Evolutionary conservation across 2,888 invertebrate genomes (phyloP).

Genomic region (Diadegma fenestrale): DNA sequence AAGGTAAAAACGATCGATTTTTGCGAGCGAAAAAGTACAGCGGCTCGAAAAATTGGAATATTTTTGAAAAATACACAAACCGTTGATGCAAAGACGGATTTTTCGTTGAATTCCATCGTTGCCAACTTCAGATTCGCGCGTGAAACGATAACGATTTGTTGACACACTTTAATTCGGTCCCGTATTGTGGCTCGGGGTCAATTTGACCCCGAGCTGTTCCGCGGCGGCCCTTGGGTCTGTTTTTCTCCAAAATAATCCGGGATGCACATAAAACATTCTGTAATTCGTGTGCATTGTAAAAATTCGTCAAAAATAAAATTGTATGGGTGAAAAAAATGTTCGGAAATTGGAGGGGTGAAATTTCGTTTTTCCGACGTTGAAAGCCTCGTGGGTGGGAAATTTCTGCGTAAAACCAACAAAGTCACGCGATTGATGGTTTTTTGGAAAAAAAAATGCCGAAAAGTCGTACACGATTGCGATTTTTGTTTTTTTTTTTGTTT

Average conservation of each 20-base stretch:
- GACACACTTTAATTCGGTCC: not conserved
- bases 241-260: not conserved
- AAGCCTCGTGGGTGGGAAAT: not conserved
- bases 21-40: too few relatives aligned
- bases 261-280: not conserved
- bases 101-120: too few relatives aligned
- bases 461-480: not conserved
- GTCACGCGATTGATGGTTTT: too few relatives aligned
- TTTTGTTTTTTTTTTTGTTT: not conserved
- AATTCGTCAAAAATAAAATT: not conserved
- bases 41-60: too few relatives aligned
- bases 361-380: not conserved
- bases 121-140: too few relatives aligned
- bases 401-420: too few relatives aligned
- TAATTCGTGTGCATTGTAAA: not conserved
- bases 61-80: too few relatives aligned
- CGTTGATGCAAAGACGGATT: too few relatives aligned
- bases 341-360: too few relatives aligned
- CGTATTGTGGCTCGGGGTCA: not conserved
- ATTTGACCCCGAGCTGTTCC: not conserved
- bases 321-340: not conserved
- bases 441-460: too few relatives aligned
- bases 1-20: too few relatives aligned
- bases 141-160: too few relatives aligned
- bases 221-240: not conserved